Evolutionary conservation across 2,113 vertebrate species (phyloP).

Genomic region (Diadophis punctatus): DNA sequence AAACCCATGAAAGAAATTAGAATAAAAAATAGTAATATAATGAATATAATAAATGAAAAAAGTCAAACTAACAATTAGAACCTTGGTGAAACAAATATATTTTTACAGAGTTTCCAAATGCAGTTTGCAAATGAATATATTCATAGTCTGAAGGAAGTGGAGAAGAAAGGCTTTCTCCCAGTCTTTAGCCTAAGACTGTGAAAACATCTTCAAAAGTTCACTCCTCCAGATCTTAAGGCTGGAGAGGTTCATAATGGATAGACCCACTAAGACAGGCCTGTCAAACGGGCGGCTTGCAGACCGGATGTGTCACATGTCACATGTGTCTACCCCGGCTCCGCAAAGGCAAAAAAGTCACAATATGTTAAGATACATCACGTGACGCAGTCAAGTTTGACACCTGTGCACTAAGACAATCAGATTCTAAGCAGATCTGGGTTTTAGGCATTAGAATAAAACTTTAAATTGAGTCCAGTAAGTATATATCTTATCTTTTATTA

Average conservation of each 20-base stretch:
- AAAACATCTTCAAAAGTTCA: not conserved
- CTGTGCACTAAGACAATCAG: not conserved
- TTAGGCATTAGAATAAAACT: not conserved
- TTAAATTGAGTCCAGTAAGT: not conserved
- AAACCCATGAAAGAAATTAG: not conserved
- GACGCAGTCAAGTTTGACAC: too few relatives aligned
- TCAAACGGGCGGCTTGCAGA: too few relatives aligned
- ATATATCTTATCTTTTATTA: not conserved
- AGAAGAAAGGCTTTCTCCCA: not conserved
- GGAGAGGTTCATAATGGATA: not conserved
- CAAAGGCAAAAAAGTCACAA: too few relatives aligned
- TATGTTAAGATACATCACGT: too few relatives aligned
- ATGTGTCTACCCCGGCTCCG: accelerated
- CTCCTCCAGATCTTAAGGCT: not conserved
- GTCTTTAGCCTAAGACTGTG: not conserved
- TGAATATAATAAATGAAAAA: not conserved
- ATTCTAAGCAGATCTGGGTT: not conserved
- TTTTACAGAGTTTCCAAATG: not conserved
- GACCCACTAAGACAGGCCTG: not conserved
- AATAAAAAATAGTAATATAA: not conserved
- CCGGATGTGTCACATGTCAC: too few relatives aligned
- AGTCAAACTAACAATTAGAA: not conserved
- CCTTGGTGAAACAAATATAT: not conserved
- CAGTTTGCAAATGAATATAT: not conserved
- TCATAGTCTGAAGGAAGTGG: not conserved